These are phyloP conservation scores for Lydus trimaculatus DNA, from an alignment of 2,888 invertebrate genomes.

Conservation along the genomic window DNA sequence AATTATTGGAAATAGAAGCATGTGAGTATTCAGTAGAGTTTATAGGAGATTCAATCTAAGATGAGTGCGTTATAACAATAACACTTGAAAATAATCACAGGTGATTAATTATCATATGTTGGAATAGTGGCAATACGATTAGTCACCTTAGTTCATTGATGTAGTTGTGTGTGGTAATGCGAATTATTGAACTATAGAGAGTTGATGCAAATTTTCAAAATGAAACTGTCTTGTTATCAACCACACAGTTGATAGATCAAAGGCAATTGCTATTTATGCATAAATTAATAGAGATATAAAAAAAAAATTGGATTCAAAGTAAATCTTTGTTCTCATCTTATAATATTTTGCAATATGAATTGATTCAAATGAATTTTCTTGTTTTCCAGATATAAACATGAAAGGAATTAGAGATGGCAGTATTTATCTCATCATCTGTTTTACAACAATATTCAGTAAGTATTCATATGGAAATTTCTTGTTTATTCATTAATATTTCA, in stretches of 20 bases:
- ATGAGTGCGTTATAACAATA: background rate
- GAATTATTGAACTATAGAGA: background rate
- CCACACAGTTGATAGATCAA: constrained; percentile 25
- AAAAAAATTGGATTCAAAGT: too few relatives aligned
- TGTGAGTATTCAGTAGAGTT: too few relatives aligned
- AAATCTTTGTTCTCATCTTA: too few relatives aligned
- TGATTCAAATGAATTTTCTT: constrained; percentile 21
- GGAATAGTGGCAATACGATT: background rate
- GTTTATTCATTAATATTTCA: too few relatives aligned
- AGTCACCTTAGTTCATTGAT: background rate
- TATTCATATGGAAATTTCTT: too few relatives aligned
- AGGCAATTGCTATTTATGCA: constrained; percentile 7
- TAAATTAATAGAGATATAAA: background rate
- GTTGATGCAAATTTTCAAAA: background rate
- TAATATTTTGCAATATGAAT: too few relatives aligned
- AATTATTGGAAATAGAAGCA: too few relatives aligned
- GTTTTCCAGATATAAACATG: constrained; percentile 38
- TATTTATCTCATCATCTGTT: constrained; percentile 30
- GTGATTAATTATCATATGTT: background rate
- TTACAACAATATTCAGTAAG: constrained; percentile 35
- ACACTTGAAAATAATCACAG: background rate
- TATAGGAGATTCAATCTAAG: too few relatives aligned
- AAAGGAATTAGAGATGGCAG: constrained; percentile 32
- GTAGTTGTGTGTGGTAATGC: background rate
- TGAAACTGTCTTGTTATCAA: too few relatives aligned